Evolutionary conservation across 2,797 vertebrate genomes (phyloP), one percentile per base, ranked within the genome.

Genomic region (Microchirus variegatus): DNA sequence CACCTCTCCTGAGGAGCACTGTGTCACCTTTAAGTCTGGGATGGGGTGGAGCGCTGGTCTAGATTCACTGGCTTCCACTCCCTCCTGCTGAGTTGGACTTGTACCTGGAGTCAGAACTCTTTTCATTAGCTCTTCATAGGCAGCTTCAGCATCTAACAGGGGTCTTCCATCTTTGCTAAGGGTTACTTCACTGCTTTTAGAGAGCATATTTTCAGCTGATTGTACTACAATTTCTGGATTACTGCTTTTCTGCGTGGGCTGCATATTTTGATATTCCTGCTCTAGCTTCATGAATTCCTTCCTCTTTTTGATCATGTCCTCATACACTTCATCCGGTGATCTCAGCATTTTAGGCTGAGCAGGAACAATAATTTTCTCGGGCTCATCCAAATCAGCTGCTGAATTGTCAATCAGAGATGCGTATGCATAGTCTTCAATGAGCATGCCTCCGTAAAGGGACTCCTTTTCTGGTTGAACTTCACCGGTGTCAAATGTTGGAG

Each of bases 341-440:
- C 93, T 93, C 37, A 94, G 10, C 81, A 91, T 96, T 90, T 92
- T 94, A 5, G 95, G 92, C 77, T 93, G 93, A 82, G 85, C 83
- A 46, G 94, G 94, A 53, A 94, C 74, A 78, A 86, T 87, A 49
- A 94, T 95, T 80, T 89, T 93, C 64, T 91, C 91, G 43, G 72
- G 49, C 18, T 95, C 94, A 10, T 92, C 92, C 50, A 88, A 87
- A 67, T 90, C 78, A 73, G 92, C 83, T 19, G 90, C 86, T 18
- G 91, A 90, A 78, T 94, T 95, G 75, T 98, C 96, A 73, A 98
- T 91, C 71, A 98, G 92, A 49, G 97, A 96, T 53, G 96, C 92
- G 72, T 98, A 97, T 70, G 96, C 97, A 87, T 98, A 99, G 88
- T 99, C 97, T 82, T 99, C 96, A 88, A 99, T 99, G 53, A 99